Base-by-base conservation (phyloP, 2,797 vertebrate species). In the Eospalax fontanierii region DNA sequence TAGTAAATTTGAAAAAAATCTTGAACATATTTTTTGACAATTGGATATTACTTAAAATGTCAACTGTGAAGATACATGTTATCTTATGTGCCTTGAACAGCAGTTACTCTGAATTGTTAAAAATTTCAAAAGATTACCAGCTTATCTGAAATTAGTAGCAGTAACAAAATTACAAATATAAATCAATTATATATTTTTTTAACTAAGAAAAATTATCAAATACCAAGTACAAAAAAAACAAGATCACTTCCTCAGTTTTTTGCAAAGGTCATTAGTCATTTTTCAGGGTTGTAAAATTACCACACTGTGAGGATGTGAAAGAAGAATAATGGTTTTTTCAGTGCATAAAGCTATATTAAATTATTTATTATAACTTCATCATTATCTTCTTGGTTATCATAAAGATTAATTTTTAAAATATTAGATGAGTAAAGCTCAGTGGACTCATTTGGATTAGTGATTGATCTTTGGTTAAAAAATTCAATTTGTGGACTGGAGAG, bases 331-430 rank as follows among this genome's bases (percentile, higher is more conserved):
- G 35, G 15, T 81, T 40, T 87, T 92, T 75, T 78, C 21, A 81
- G 68, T 66, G 92, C 38, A 82, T 30, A 70, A 83, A 87, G 81
- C 43, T 75, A 33, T 59, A 94, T 65, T 92, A 94, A 88, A 73
- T 66, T 90, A 21, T 54, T 76, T 78, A 90, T 90, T 74, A 74
- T 81, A 86, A 76, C 68, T 38, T 88, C 59, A 93, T 88, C 59
- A 93, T 87, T 82, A 68, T 73, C 46, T 91, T 85, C 24, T 94
- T 88, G 6, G 71, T 93, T 33, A 85, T 82, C 26, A 78, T 78
- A 40, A 90, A 87, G 73, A 90, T 68, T 80, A 61, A 70, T 28
- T 78, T 94, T 90, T 63, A 9, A 70, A 91, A 59, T 81, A 26
- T 81, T 40, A 70, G 4, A 68, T 4, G n/a, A 88, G 65, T 57